phyloP scores from a whole-genome alignment of 2,797 vertebrate species.

The Dipus sagitta region DNA sequence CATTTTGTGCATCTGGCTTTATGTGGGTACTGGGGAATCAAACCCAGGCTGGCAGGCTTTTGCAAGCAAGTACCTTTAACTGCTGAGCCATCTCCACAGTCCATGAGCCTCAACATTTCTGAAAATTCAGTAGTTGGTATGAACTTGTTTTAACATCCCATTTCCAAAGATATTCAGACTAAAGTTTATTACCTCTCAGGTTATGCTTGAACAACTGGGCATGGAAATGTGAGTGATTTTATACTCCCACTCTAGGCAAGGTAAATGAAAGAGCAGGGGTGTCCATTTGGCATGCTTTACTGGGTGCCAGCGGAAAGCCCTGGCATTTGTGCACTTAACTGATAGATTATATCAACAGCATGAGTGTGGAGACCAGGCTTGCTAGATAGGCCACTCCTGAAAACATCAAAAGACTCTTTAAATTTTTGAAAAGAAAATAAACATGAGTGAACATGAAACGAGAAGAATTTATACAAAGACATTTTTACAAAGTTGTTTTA shows the following conservation, averaged over 20 bases:
- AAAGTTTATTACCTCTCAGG: conserved; percentile 25
- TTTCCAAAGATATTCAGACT: conserved; percentile 15
- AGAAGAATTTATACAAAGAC: conserved; percentile 52
- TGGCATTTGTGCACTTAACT: conserved; percentile 44
- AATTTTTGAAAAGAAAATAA: conserved; percentile 72
- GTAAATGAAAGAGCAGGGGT: conserved; percentile 36
- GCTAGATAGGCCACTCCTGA: conserved; percentile 39
- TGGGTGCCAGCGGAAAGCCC: conserved; percentile 36
- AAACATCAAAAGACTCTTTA: conserved; percentile 61
- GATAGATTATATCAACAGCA: conserved; percentile 50
- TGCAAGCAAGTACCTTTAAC: too few species aligned
- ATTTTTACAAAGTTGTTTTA: conserved; percentile 69
- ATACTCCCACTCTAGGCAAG: conserved; percentile 54
- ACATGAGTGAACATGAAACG: conserved; percentile 60
- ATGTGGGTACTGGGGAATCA: too few species aligned
- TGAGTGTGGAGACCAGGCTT: not conserved
- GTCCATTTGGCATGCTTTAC: conserved; percentile 22
- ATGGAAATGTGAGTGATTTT: conserved; percentile 16
- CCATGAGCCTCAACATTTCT: not conserved
- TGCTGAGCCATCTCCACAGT: too few species aligned
- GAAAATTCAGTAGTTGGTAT: not conserved
- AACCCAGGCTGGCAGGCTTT: too few species aligned
- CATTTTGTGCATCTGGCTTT: too few species aligned
- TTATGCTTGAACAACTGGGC: conserved; percentile 9
- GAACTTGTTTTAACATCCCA: not conserved